These are phyloP conservation scores for Lithophane leautieri DNA, from an alignment of 2,888 invertebrate species.

Conservation along the genomic window DNA sequence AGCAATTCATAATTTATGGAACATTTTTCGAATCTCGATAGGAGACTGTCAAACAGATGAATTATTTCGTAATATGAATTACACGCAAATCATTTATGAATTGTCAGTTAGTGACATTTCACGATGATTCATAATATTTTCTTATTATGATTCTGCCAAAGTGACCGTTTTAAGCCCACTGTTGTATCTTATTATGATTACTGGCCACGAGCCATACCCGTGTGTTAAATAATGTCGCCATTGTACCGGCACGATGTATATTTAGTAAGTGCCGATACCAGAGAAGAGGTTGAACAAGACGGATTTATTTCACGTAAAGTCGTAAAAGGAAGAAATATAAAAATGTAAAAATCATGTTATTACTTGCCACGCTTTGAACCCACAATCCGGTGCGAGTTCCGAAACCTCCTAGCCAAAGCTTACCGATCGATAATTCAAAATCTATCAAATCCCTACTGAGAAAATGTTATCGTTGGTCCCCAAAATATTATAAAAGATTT, in stretches of 20 bases:
- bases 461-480: conserved; percentile 40
- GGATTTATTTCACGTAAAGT: background rate
- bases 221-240: too few species aligned
- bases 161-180: too few species aligned
- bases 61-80: too few species aligned
- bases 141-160: too few species aligned
- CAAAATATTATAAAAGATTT: conserved; percentile 31
- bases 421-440: conserved; percentile 41
- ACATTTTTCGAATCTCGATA: too few species aligned
- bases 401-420: conserved; percentile 19
- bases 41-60: too few species aligned
- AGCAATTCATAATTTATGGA: too few species aligned
- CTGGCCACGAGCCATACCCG: too few species aligned
- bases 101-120: too few species aligned
- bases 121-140: too few species aligned
- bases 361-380: conserved; percentile 19
- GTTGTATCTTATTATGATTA: too few species aligned
- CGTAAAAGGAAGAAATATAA: background rate
- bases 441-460: conserved; percentile 36
- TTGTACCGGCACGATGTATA: background rate
- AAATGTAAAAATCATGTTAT: conserved; percentile 21
- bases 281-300: background rate
- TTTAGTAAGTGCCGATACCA: background rate
- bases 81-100: too few species aligned
- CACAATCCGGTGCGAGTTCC: conserved; percentile 2